phyloP scores from a whole-genome alignment of 1,140 invertebrate species.

The Pseudomyrmex dendroicus region DNA sequence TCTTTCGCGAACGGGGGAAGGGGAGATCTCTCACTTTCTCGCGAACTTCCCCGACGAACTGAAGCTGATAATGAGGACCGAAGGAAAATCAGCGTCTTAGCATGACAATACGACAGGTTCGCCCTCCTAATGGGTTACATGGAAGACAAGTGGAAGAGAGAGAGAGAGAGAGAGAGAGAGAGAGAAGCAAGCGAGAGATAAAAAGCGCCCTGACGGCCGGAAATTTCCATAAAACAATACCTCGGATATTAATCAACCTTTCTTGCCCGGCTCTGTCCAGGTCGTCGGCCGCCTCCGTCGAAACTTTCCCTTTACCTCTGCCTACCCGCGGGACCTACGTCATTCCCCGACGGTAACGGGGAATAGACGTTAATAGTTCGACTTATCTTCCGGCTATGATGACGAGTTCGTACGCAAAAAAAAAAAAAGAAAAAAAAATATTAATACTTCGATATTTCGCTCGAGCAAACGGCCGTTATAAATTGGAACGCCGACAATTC shows the following conservation, averaged over 20 bases:
- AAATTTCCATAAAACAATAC: constrained; percentile 80
- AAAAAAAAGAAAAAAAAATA: background rate
- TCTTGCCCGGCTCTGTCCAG: constrained; percentile 73
- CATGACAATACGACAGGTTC: constrained; percentile 75
- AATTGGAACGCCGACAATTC: constrained; percentile 28
- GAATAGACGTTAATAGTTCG: constrained; percentile 40
- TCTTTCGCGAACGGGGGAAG: constrained; percentile 12
- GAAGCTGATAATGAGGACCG: constrained; percentile 65
- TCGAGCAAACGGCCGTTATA: constrained; percentile 20
- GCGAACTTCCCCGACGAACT: constrained; percentile 48
- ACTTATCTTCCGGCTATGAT: constrained; percentile 34
- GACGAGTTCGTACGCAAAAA: constrained; percentile 4
- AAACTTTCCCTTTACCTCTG: constrained; percentile 18
- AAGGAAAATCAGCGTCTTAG: constrained; percentile 76
- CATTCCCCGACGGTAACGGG: constrained; percentile 1
- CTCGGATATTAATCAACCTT: constrained; percentile 79
- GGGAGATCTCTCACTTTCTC: constrained; percentile 41
- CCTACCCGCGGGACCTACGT: background rate
- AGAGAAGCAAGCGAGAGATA: constrained; percentile 51
- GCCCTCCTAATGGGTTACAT: constrained; percentile 72
- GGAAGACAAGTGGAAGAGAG: background rate
- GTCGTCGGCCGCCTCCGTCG: constrained; percentile 40
- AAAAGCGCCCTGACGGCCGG: constrained; percentile 57
- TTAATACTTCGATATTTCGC: constrained; percentile 2
- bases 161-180: constrained; percentile 61